Evolutionary conservation across 2,113 vertebrate species (phyloP).

Genomic region (Amblyopsis rosae): DNA sequence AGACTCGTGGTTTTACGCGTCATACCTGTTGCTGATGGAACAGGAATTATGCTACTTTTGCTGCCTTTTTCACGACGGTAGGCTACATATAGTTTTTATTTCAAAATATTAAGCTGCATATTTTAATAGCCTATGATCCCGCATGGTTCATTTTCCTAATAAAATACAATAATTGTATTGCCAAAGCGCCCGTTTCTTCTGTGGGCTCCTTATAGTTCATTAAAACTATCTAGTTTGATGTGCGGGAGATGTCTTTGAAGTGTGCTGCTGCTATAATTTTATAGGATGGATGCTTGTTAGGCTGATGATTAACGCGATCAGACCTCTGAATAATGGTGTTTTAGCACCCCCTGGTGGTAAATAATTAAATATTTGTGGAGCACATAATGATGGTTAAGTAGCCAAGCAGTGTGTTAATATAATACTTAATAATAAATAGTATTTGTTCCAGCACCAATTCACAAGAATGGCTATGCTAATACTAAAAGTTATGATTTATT

Average conservation of each 20-base stretch:
- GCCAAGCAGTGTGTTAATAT: neutral
- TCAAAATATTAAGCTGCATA: too few species aligned
- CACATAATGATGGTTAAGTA: too few species aligned
- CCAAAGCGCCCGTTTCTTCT: conserved; percentile 11
- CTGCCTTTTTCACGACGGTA: too few species aligned
- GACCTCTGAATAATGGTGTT: neutral
- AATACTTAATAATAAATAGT: too few species aligned
- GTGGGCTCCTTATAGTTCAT: conserved; percentile 2
- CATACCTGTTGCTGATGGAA: conserved; percentile 61
- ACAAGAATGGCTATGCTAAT: neutral
- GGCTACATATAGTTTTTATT: too few species aligned
- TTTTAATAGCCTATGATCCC: too few species aligned
- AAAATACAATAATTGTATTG: conserved; percentile 13
- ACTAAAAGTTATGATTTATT: neutral
- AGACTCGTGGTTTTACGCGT: conserved; percentile 17
- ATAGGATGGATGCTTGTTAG: neutral
- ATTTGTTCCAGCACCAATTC: too few species aligned
- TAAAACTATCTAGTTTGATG: neutral
- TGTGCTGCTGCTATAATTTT: too few species aligned
- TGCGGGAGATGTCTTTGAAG: neutral
- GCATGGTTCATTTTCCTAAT: too few species aligned
- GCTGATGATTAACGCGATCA: neutral
- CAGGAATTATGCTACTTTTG: neutral
- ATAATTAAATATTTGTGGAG: neutral
- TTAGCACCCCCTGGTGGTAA: conserved; percentile 15